phyloP scores from a whole-genome alignment of 2,797 vertebrate genomes.

The Microctenopoma steveboyesi region DNA sequence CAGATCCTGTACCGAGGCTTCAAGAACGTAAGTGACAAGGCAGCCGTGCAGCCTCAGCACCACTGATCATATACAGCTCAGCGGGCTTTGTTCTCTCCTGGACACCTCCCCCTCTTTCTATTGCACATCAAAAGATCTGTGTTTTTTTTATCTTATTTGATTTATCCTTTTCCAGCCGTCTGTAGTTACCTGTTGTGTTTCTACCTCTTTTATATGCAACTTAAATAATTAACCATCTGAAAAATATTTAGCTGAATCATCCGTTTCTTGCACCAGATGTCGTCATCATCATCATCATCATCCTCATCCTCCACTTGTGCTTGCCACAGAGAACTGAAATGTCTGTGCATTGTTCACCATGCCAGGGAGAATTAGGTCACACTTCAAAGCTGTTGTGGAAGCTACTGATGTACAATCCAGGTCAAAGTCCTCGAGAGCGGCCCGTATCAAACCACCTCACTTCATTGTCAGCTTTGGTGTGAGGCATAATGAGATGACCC shows the following conservation, averaged over 20 bases:
- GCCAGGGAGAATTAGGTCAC: constrained; percentile 52
- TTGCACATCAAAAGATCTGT: constrained; percentile 21
- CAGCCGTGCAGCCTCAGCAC: background rate
- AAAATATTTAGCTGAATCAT: constrained; percentile 29
- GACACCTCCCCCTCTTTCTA: background rate
- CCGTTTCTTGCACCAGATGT: background rate
- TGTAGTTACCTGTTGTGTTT: background rate
- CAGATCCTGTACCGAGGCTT: constrained; percentile 99
- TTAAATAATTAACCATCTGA: constrained; percentile 2
- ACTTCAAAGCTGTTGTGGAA: constrained; percentile 1
- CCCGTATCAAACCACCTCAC: constrained; percentile 48
- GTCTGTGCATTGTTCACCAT: constrained; percentile 21
- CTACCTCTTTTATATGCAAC: background rate
- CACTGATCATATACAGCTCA: constrained; percentile 24
- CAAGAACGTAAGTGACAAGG: constrained; percentile 91
- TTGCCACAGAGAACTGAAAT: constrained; percentile 11
- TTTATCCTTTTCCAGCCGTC: constrained; percentile 23
- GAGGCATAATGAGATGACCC: constrained; percentile 76
- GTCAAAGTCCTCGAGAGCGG: constrained; percentile 57
- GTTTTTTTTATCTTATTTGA: constrained; percentile 39
- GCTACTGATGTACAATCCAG: constrained; percentile 50
- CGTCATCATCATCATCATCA: background rate
- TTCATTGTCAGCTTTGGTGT: constrained; percentile 68
- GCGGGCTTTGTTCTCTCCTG: constrained; percentile 28
- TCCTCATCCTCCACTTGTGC: constrained; percentile 11